Evolutionary conservation across 1,140 invertebrate species (phyloP).

Genomic region (Galleria mellonella): DNA sequence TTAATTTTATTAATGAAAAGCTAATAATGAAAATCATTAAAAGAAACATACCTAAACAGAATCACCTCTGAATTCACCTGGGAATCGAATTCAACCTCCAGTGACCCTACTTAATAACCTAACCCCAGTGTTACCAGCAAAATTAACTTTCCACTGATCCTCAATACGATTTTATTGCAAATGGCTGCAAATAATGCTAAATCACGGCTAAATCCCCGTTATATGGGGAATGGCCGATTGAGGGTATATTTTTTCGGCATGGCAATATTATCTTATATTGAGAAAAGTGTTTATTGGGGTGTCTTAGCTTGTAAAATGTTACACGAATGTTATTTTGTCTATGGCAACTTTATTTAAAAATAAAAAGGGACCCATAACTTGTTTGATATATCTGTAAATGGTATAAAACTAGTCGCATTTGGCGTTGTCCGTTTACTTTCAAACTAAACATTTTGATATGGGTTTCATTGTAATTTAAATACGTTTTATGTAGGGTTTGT

Average conservation of each 20-base stretch:
- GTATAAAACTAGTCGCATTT: too few species aligned
- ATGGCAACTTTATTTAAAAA: too few species aligned
- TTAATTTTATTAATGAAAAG: too few species aligned
- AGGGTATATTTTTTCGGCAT: constrained; percentile 19
- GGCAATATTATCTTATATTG: constrained; percentile 50
- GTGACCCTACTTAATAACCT: constrained; percentile 13
- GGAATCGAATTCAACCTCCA: constrained; percentile 16
- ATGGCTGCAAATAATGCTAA: constrained; percentile 45
- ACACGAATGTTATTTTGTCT: not conserved
- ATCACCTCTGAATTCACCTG: constrained; percentile 6
- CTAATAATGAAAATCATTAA: too few species aligned
- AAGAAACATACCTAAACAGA: too few species aligned
- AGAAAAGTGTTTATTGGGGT: constrained; percentile 50
- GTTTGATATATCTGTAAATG: too few species aligned
- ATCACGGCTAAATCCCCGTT: constrained; percentile 37
- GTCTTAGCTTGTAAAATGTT: constrained; percentile 4
- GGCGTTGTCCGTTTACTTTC: too few species aligned
- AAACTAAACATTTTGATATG: too few species aligned
- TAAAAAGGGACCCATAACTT: too few species aligned
- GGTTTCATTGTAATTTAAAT: too few species aligned
- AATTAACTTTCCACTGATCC: constrained; percentile 37
- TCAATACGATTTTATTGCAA: constrained; percentile 47
- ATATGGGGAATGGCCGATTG: constrained; percentile 16
- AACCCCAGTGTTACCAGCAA: constrained; percentile 13
- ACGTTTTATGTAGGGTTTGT: too few species aligned